These are phyloP conservation scores for Trachurus trachurus DNA, from an alignment of 2,797 vertebrate species.

Conservation along the genomic window DNA sequence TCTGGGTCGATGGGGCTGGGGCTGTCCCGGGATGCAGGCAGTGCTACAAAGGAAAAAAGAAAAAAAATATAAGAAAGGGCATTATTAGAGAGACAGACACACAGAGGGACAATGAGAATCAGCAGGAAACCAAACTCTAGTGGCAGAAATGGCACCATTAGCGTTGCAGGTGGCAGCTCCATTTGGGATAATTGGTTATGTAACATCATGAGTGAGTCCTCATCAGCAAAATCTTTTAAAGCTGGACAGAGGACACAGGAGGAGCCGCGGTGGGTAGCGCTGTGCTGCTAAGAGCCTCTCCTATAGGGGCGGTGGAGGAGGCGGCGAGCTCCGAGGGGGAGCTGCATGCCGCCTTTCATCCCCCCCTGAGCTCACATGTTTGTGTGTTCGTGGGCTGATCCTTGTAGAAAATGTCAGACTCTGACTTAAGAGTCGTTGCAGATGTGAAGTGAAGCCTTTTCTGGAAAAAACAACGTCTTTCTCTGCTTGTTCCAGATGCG, in stretches of 20 bases:
- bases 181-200: background rate
- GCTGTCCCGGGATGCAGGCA: constrained; percentile 90
- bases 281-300: background rate
- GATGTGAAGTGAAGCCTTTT: background rate
- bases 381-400: background rate
- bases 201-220: background rate
- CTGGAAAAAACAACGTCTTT: rapidly evolving
- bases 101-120: background rate
- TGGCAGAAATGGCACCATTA: background rate
- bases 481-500: background rate
- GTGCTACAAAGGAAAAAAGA: constrained; percentile 73
- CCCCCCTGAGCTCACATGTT: constrained; percentile 1
- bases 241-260: background rate
- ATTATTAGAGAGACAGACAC: too few relatives aligned
- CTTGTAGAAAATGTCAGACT: constrained; percentile 1
- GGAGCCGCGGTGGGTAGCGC: background rate
- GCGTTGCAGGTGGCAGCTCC: background rate
- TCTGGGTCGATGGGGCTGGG: constrained; percentile 98
- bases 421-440: background rate
- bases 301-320: background rate
- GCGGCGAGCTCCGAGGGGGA: background rate
- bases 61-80: too few relatives aligned
- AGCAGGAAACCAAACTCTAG: background rate
- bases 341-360: constrained; percentile 15
- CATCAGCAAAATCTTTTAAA: background rate